Evolutionary conservation across 1,140 invertebrate species (phyloP), one percentile per base, ranked within the genome.

Genomic region (Dendrolimus punctatus): DNA sequence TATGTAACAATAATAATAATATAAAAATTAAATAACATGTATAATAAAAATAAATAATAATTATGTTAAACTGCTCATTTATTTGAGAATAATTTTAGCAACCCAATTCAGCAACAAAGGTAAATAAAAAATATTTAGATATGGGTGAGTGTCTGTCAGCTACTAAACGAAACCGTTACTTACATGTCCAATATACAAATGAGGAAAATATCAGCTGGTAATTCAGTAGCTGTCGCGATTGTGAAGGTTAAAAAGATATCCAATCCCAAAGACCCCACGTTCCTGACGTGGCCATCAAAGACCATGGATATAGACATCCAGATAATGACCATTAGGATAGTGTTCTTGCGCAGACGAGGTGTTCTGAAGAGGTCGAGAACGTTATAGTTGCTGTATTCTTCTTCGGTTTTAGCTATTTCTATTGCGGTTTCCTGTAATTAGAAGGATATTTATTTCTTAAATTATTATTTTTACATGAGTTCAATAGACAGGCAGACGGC

Each of bases 281-380:
- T 95, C 67, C 95, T 88, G 5, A 95, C 94, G 73, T 96, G 94
- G 0, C 95, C 95, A 67, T 96, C 95, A 68, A 96, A 96, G 0
- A 95, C 92, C 80, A 97, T 83, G 1, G 94, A 94, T 41, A 96
- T 93, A 5, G 91, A 88, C 90, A 95, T 95, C 94, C 94, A 96
- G 51, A 95, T 93, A 6, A 94, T 10, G 48, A 94, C 91, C 8
- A 96, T 83, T 0, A 96, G 73, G 9, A 95, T 76, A 0, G 92
- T 94, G 48, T 92, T 92, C 23, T 90, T 90, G 4, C 94, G 84
- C 4, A 96, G 71, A 5, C 93, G 88, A 0, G 93, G 92, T 4
- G 90, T 94, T 68, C 87, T 92, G 72, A 95, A 94, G 0, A 95
- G 87, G 85, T 95, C 94, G 9, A 94, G 46, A 0, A 94, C 91